phyloP scores from a whole-genome alignment of 2,888 invertebrate species.

The Dicycla oo region DNA sequence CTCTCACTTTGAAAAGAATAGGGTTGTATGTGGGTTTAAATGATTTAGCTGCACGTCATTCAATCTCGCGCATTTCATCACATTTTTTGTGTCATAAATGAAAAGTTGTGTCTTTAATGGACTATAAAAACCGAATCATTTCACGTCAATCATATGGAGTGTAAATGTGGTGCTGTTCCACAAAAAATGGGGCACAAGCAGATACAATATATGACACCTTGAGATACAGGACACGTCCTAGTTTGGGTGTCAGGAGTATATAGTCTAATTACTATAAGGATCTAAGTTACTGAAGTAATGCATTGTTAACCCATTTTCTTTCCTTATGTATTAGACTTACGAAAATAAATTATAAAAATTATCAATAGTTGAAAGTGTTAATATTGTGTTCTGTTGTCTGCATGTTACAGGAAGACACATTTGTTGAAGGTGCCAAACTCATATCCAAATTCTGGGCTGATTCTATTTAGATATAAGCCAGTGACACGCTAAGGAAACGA shows the following conservation, averaged over 20 bases:
- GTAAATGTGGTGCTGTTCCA: not conserved
- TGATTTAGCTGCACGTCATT: too few species aligned
- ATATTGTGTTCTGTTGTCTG: not conserved
- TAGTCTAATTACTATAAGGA: too few species aligned
- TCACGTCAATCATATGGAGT: not conserved
- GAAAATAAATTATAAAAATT: too few species aligned
- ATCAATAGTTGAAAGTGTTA: too few species aligned
- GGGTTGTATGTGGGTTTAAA: too few species aligned
- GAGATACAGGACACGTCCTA: too few species aligned
- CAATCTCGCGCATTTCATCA: not conserved
- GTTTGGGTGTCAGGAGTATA: too few species aligned
- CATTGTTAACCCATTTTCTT: too few species aligned
- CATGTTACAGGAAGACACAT: not conserved
- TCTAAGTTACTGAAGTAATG: too few species aligned
- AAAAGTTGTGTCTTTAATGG: not conserved
- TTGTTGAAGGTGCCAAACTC: not conserved
- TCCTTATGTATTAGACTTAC: too few species aligned
- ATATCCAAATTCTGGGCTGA: not conserved
- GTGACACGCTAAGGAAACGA: not conserved
- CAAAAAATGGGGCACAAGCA: not conserved
- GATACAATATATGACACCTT: too few species aligned
- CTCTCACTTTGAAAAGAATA: too few species aligned
- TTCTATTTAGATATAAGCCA: not conserved
- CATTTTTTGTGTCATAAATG: not conserved
- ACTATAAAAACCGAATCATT: not conserved